These are phyloP conservation scores for Anthoscopus minutus DNA, from an alignment of 2,113 vertebrate genomes.

Conservation along the genomic window DNA sequence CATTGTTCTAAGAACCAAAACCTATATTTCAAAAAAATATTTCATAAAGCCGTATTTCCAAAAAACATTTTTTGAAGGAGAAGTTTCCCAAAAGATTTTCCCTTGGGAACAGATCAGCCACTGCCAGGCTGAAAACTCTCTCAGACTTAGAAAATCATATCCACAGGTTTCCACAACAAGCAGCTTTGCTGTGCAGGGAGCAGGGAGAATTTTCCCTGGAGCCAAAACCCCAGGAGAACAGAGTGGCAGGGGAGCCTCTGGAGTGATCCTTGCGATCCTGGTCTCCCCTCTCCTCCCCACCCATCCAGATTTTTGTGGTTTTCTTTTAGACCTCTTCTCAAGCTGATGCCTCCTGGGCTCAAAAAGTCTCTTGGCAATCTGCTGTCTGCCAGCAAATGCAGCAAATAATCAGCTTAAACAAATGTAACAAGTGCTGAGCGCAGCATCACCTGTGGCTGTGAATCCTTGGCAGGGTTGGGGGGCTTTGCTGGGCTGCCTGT, in stretches of 20 bases:
- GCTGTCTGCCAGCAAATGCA: neutral
- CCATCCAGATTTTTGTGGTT: neutral
- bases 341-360: neutral
- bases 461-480: neutral
- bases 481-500: neutral
- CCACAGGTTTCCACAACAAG: neutral
- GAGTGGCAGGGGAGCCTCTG: neutral
- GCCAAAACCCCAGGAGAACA: neutral
- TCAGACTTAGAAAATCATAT: too few species aligned
- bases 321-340: neutral
- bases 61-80: too few species aligned
- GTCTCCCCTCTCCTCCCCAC: neutral
- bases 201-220: neutral
- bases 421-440: neutral
- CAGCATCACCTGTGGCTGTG: fast-evolving
- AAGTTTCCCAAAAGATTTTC: too few species aligned
- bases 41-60: too few species aligned
- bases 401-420: neutral
- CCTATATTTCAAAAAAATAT: too few species aligned
- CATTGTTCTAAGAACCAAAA: too few species aligned
- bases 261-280: neutral
- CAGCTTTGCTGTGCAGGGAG: neutral
- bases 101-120: too few species aligned
- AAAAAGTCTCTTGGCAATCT: neutral
- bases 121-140: too few species aligned